phyloP scores from a whole-genome alignment of 1,140 invertebrate genomes.

The Pinna nobilis region DNA sequence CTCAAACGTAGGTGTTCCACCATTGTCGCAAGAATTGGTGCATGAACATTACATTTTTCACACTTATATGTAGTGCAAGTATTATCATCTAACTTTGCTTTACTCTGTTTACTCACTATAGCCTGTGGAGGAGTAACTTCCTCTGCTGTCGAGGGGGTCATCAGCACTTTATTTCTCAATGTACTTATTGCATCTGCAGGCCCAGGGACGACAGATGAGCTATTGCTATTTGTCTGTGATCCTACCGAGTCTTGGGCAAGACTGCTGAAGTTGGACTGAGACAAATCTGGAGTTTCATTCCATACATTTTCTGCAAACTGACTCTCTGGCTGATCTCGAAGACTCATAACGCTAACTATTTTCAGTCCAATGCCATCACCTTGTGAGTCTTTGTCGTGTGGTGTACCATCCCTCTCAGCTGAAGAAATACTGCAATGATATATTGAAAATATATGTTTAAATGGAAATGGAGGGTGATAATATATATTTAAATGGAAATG shows the following conservation, averaged over 20 bases:
- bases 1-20: conserved; percentile 62
- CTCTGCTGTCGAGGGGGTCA: background rate
- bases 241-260: too few species aligned
- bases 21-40: conserved; percentile 61
- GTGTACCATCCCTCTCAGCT: background rate
- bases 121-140: background rate
- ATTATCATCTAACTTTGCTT: conserved; percentile 21
- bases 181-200: background rate
- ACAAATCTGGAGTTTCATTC: background rate
- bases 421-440: background rate
- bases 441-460: too few species aligned
- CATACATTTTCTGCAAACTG: conserved; percentile 32
- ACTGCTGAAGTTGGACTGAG: too few species aligned
- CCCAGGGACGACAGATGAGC: background rate
- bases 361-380: conserved; percentile 60
- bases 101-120: background rate
- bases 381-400: conserved; percentile 1
- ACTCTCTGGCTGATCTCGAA: conserved; percentile 56
- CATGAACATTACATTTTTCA: conserved; percentile 67
- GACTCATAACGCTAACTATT: conserved; percentile 64
- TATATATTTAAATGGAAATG: too few species aligned
- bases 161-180: background rate
- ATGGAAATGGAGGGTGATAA: too few species aligned
- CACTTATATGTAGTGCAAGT: conserved; percentile 65
- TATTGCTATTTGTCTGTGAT: background rate